Conservation (phyloP, 2,797 vertebrate genomes). For the Melanotaenia boesemani region DNA sequence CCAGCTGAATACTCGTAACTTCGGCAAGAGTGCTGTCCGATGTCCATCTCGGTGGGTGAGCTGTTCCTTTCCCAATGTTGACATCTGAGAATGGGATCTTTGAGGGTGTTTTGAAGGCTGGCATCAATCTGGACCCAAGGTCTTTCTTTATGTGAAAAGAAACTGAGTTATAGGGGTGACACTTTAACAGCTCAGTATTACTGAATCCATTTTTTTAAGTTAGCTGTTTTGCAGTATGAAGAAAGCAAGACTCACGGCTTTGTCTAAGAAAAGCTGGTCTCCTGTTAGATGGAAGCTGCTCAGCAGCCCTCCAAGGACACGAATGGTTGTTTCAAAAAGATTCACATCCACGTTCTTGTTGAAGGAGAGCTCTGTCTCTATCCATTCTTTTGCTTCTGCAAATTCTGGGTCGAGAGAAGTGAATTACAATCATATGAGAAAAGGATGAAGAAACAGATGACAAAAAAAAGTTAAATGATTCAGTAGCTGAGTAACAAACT, state of each 20-base stretch:
- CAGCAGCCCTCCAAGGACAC: conserved; percentile 92
- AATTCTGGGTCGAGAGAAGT: conserved; percentile 85
- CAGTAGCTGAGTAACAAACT: not conserved
- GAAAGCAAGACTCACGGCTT: conserved; percentile 87
- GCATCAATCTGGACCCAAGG: conserved; percentile 93
- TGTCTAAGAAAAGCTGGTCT: conserved; percentile 91
- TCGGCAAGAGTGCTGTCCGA: conserved; percentile 97
- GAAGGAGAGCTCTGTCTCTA: conserved; percentile 87
- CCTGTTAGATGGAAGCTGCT: conserved; percentile 92
- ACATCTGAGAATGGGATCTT: conserved; percentile 96
- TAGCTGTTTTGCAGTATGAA: not conserved
- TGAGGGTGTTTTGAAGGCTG: conserved; percentile 95
- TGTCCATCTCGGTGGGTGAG: conserved; percentile 95
- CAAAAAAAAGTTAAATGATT: not conserved
- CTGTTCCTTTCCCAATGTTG: conserved; percentile 95
- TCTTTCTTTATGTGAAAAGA: conserved; percentile 87
- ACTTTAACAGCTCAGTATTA: not conserved
- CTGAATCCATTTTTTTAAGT: not conserved
- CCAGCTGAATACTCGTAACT: conserved; percentile 97
- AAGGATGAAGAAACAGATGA: not conserved
- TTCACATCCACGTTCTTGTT: conserved; percentile 95
- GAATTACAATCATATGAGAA: not conserved
- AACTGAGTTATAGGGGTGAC: not conserved
- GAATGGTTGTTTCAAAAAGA: conserved; percentile 98
- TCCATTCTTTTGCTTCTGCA: conserved; percentile 90